A percentile compares a stretch with the other conserved stretches of the same genome.
Evolutionary conservation across 2,797 vertebrate species (phyloP).

Genomic region (Eulemur rubriventer): DNA sequence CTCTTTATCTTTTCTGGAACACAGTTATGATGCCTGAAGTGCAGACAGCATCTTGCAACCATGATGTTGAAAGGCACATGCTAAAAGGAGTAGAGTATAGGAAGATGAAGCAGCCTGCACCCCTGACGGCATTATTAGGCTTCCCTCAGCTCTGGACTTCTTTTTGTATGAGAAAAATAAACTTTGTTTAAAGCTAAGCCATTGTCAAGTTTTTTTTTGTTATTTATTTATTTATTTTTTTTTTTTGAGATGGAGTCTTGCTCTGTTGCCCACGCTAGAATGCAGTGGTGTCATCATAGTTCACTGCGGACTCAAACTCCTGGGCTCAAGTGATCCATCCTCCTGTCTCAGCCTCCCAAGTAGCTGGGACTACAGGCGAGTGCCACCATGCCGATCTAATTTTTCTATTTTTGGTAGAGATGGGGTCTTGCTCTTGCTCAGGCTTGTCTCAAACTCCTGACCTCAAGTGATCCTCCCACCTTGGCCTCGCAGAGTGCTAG

Average conservation of each 20-base stretch:
- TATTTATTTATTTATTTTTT: background rate
- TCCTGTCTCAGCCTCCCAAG: background rate
- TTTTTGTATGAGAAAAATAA: constrained; percentile 4
- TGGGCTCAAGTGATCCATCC: background rate
- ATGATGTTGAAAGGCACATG: background rate
- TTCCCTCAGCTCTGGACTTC: background rate
- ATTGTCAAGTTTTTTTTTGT: background rate
- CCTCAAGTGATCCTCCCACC: background rate
- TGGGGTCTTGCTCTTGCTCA: background rate
- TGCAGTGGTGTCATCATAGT: background rate
- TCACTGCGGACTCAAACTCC: background rate
- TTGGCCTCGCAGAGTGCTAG: background rate
- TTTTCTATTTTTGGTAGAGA: background rate
- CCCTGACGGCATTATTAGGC: accelerated
- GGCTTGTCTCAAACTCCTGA: background rate
- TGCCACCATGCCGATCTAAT: background rate
- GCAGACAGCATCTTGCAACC: background rate
- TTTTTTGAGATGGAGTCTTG: background rate
- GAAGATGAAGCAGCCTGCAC: background rate
- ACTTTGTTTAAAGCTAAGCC: background rate
- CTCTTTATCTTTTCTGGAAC: background rate
- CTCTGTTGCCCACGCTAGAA: background rate
- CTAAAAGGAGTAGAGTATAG: background rate
- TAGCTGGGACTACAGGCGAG: background rate
- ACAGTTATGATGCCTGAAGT: background rate